Conservation (phyloP, 2,113 vertebrate genomes). For the Elephantulus edwardii region DNA sequence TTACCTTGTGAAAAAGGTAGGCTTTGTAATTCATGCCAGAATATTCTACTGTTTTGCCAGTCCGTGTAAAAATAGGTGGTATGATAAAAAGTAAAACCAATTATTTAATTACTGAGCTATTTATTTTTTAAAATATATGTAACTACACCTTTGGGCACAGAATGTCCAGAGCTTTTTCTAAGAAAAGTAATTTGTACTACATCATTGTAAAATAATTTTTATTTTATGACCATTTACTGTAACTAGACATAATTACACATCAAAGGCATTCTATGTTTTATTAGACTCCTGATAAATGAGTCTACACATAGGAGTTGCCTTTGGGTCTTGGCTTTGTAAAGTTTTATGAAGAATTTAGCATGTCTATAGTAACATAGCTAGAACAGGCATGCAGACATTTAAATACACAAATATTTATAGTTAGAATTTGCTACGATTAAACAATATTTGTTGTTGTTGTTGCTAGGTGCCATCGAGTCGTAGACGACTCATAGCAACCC, state of each 20-base stretch:
- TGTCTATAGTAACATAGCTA: slow-evolving; percentile 7
- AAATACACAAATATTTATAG: not conserved
- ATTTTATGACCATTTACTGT: slow-evolving; percentile 57
- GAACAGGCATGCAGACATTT: slow-evolving; percentile 4
- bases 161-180: not conserved
- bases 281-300: slow-evolving; percentile 3
- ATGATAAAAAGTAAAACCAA: slow-evolving; percentile 27
- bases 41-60: not conserved
- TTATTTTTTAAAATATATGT: too few relatives aligned
- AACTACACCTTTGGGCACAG: not conserved
- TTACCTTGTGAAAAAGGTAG: not conserved
- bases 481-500: too few relatives aligned
- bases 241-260: slow-evolving; percentile 21
- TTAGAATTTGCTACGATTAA: slow-evolving; percentile 10
- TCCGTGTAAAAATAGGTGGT: slow-evolving; percentile 33
- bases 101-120: slow-evolving; percentile 31
- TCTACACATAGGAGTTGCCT: slow-evolving; percentile 17
- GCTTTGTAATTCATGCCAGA: slow-evolving; percentile 3
- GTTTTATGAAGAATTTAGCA: slow-evolving; percentile 41
- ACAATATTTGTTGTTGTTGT: slow-evolving; percentile 24
- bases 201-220: slow-evolving; percentile 48
- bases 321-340: slow-evolving; percentile 15
- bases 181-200: slow-evolving; percentile 43
- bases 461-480: too few relatives aligned
- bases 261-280: slow-evolving; percentile 42